Evolutionary conservation across 2,888 invertebrate species (phyloP).

Genomic region (Brachycybe producta): DNA sequence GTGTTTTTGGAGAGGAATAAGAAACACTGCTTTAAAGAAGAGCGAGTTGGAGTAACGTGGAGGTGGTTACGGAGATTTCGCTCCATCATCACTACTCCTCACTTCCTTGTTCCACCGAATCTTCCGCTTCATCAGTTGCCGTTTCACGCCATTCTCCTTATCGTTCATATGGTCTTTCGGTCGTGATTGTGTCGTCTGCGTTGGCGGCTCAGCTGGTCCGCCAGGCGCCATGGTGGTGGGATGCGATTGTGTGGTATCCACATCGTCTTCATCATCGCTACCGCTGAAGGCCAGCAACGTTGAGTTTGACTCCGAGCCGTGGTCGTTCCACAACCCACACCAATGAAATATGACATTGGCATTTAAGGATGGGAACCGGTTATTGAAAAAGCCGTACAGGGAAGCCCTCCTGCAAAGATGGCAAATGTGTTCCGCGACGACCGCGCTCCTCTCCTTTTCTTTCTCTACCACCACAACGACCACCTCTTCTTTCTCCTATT

Average conservation of each 20-base stretch:
- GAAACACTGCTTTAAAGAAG: too few relatives aligned
- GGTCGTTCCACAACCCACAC: conserved; percentile 5
- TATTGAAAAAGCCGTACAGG: conserved; percentile 19
- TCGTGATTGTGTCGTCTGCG: background rate
- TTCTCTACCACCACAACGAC: too few relatives aligned
- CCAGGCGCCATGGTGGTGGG: background rate
- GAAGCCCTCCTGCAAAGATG: conserved; percentile 17
- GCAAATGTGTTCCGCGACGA: conserved; percentile 15
- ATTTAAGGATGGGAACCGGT: conserved; percentile 21
- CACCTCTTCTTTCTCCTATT: too few relatives aligned
- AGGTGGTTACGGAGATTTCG: too few relatives aligned
- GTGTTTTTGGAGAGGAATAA: too few relatives aligned
- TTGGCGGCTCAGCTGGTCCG: background rate
- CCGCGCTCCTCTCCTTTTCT: conserved; percentile 14
- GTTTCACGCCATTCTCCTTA: background rate
- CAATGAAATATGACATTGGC: conserved; percentile 23
- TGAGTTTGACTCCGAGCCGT: conserved; percentile 1
- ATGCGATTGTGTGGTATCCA: background rate
- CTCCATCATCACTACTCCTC: too few relatives aligned
- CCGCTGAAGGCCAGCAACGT: background rate
- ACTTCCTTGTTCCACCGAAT: background rate
- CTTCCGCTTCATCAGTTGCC: background rate
- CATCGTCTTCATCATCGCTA: background rate
- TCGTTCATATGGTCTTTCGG: background rate
- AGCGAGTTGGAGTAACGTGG: too few relatives aligned